phyloP scores from a whole-genome alignment of 2,113 vertebrate genomes.

The Erythrolamprus reginae region DNA sequence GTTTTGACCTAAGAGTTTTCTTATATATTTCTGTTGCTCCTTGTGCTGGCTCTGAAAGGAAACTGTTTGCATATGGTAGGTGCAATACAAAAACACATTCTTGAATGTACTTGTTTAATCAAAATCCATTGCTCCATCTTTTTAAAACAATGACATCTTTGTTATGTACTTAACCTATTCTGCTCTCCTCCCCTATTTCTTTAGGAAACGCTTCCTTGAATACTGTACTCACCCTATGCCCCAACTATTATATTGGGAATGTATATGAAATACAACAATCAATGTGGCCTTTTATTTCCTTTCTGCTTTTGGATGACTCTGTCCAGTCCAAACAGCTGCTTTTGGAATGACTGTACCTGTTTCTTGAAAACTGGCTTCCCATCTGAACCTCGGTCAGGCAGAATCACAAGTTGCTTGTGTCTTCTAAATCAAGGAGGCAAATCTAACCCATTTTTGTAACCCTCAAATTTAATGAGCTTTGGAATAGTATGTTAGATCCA shows the following conservation, averaged over 20 bases:
- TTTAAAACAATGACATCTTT: background rate
- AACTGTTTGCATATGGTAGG: too few species aligned
- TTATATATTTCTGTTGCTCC: background rate
- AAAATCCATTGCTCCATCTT: background rate
- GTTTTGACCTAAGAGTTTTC: background rate
- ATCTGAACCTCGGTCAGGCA: background rate
- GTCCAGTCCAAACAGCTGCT: background rate
- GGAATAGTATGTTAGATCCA: background rate
- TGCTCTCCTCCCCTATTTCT: background rate
- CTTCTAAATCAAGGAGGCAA: background rate
- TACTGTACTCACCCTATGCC: background rate
- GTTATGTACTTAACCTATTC: background rate
- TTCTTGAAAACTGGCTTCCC: background rate
- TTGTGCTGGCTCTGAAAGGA: too few species aligned
- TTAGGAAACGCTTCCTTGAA: background rate
- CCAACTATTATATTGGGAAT: background rate
- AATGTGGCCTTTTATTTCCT: background rate
- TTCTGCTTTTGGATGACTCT: background rate
- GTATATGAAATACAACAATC: background rate
- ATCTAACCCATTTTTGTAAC: background rate
- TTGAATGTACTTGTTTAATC: background rate
- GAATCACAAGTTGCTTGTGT: background rate
- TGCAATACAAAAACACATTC: background rate
- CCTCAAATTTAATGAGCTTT: background rate
- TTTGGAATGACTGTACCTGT: background rate